Percentiles rank a stretch among this genome's conserved stretches.
Evolutionary conservation across 2,113 vertebrate genomes (phyloP).

Genomic region (Proterorhinus semilunaris): DNA sequence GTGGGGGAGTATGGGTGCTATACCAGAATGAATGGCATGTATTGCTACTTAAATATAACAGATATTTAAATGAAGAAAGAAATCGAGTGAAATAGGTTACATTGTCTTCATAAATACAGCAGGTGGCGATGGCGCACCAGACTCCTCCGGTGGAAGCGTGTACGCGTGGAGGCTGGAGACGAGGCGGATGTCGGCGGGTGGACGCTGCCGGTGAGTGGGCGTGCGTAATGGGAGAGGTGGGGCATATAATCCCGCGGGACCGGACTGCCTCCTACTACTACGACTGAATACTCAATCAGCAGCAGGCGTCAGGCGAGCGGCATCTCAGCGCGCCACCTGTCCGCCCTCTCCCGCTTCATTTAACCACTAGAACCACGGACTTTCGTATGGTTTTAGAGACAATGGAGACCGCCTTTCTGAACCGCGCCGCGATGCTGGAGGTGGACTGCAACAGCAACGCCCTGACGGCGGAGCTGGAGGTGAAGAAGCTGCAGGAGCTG

Average conservation of each 20-base stretch:
- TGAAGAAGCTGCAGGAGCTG: slow-evolving; percentile 92
- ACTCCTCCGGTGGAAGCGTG: too few relatives aligned
- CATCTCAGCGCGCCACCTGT: slow-evolving; percentile 1
- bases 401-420: slow-evolving; percentile 70
- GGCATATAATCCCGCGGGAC: slow-evolving; percentile 11
- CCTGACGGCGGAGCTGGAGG: slow-evolving; percentile 85
- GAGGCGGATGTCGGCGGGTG: neutral
- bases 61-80: too few relatives aligned
- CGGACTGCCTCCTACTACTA: slow-evolving; percentile 17
- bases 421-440: slow-evolving; percentile 58
- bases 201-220: neutral
- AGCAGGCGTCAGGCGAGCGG: neutral
- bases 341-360: neutral
- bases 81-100: too few relatives aligned
- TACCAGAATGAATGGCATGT: too few relatives aligned
- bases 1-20: too few relatives aligned
- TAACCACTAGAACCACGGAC: neutral
- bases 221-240: slow-evolving; percentile 1
- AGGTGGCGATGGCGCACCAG: neutral
- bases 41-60: too few relatives aligned
- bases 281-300: neutral
- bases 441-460: slow-evolving; percentile 73
- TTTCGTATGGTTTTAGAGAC: neutral
- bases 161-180: neutral
- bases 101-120: neutral